These are phyloP conservation scores for Bujurquina vittata DNA, from an alignment of 2,113 vertebrate genomes.

Conservation along the genomic window DNA sequence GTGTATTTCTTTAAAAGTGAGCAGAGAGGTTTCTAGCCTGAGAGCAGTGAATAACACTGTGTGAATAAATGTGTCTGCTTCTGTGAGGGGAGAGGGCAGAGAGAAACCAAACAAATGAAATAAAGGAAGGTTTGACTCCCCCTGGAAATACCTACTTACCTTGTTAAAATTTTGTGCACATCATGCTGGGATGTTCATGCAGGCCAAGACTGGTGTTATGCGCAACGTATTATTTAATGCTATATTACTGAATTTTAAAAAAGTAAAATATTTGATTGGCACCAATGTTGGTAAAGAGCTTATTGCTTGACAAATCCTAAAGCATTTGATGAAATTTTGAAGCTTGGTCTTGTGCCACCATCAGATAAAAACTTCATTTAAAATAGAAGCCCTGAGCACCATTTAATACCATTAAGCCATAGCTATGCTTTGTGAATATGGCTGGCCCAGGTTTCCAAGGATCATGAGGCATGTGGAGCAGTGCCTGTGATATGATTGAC, in stretches of 20 bases:
- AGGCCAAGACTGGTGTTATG: not conserved
- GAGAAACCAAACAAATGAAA: not conserved
- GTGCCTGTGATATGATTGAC: too few relatives aligned
- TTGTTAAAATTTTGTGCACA: not conserved
- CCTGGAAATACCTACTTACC: not conserved
- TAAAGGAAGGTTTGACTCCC: not conserved
- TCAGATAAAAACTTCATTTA: not conserved
- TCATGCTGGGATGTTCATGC: not conserved
- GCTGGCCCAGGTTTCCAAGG: too few relatives aligned
- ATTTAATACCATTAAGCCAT: too few relatives aligned
- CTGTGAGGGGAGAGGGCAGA: not conserved
- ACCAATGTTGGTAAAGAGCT: not conserved
- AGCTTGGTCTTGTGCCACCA: not conserved
- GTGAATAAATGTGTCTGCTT: conserved; percentile 13
- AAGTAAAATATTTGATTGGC: not conserved
- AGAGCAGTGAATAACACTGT: conserved; percentile 3
- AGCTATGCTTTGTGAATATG: too few relatives aligned
- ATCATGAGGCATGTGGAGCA: too few relatives aligned
- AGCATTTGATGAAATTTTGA: not conserved
- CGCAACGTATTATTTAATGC: not conserved
- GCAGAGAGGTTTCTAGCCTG: conserved; percentile 1
- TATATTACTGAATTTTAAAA: not conserved
- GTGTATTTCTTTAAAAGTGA: conserved; percentile 5
- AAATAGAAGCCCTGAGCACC: too few relatives aligned
- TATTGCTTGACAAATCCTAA: not conserved